Conservation (phyloP, 2,888 invertebrate genomes). For the Digitonthophagus gazella region DNA sequence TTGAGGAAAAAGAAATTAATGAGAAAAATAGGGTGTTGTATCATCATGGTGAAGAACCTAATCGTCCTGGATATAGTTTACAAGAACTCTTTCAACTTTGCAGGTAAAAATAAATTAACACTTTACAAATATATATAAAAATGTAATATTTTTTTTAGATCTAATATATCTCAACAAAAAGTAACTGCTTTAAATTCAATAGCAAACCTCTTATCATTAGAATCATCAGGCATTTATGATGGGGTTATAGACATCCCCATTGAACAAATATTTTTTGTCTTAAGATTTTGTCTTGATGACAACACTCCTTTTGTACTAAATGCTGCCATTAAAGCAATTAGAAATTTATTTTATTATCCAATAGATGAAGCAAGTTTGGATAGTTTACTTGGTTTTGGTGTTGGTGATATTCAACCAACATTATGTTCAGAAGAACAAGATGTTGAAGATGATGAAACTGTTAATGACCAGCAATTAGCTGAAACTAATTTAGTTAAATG, state of each 20-base stretch:
- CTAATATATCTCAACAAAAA: slow-evolving; percentile 79
- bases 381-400: slow-evolving; percentile 64
- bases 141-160: slow-evolving; percentile 51
- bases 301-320: slow-evolving; percentile 69
- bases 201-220: slow-evolving; percentile 72
- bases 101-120: slow-evolving; percentile 44
- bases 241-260: slow-evolving; percentile 71
- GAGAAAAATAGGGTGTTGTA: slow-evolving; percentile 68
- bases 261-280: slow-evolving; percentile 74
- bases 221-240: slow-evolving; percentile 75
- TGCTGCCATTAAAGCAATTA: slow-evolving; percentile 73
- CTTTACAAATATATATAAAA: slow-evolving; percentile 8
- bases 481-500: slow-evolving; percentile 79
- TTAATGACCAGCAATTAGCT: slow-evolving; percentile 84
- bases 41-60: slow-evolving; percentile 92
- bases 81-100: slow-evolving; percentile 83
- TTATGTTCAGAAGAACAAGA: slow-evolving; percentile 48
- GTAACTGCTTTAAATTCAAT: slow-evolving; percentile 76
- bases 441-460: slow-evolving; percentile 58
- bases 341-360: slow-evolving; percentile 71
- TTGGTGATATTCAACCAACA: slow-evolving; percentile 63
- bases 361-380: slow-evolving; percentile 78
- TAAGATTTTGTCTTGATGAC: slow-evolving; percentile 86
- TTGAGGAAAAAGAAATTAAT: slow-evolving; percentile 61
- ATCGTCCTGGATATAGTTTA: slow-evolving; percentile 85